Evolutionary conservation across 1,140 invertebrate species (phyloP), one percentile per base, ranked within the genome.

Genomic region (Elysia chlorotica): DNA sequence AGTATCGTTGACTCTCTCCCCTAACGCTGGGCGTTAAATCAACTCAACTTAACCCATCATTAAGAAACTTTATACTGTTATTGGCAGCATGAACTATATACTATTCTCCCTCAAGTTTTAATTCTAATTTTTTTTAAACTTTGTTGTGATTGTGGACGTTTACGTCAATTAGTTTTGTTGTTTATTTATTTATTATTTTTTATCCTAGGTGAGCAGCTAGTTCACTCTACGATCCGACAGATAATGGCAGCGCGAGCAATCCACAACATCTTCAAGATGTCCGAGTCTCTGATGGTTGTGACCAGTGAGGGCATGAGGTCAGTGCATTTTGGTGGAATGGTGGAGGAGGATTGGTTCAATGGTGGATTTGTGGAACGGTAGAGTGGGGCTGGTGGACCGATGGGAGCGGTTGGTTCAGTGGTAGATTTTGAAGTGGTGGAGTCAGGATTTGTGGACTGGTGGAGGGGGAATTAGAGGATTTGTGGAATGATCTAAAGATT

Each of bases 181-280:
- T n/a, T n/a, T n/a, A n/a, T n/a, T n/a, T n/a, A n/a, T n/a, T n/a
- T n/a, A n/a, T n/a, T n/a, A n/a, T n/a, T n/a, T n/a, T n/a, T n/a
- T n/a, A n/a, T 75, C 81, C 17, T 69, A 88, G 87, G 88, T 6
- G 88, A 87, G 69, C 77, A 81, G 37, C 74, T 89, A 21, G 86
- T 89, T 3, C 84, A 84, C 79, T 85, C 88, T 69, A 89, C 88
- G n/a, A 89, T 89, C 61, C 76, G 88, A 36, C 86, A 88, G 72
- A 89, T 89, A 48, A 85, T 89, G 86, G 87, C 88, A 63, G 88
- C 88, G 30, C 76, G 88, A 68, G 88, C 88, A 35, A 89, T 89
- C 73, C 88, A 89, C 74, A 89, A 89, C 79, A 82, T 89, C 19
- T 89, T 89, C 76, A 88, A 87, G 71, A 89, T 88, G 80, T 87